Conservation (phyloP, 2,113 vertebrate species). For the Ardeotis arabs region DNA sequence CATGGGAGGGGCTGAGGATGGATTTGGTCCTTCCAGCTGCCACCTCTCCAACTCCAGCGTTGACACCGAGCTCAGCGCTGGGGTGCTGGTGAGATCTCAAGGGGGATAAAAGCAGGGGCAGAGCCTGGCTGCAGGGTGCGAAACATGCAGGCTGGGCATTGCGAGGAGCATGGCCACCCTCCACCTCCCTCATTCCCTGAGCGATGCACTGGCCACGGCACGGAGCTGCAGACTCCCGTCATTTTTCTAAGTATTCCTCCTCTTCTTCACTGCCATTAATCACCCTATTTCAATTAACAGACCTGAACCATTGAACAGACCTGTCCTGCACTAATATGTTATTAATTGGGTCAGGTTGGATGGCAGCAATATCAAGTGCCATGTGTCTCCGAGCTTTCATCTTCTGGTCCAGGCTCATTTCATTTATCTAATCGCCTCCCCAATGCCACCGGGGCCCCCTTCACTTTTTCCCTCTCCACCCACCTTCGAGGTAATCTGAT, state of each 20-base stretch:
- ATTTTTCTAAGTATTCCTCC: background rate
- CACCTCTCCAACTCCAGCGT: fast-evolving
- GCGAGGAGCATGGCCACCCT: fast-evolving
- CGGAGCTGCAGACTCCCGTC: background rate
- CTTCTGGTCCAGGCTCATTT: background rate
- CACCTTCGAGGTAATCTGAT: background rate
- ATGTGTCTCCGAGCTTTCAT: background rate
- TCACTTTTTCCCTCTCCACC: background rate
- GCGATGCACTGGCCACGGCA: fast-evolving
- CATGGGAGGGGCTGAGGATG: background rate
- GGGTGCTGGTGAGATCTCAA: background rate
- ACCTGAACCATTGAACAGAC: slow-evolving; percentile 19
- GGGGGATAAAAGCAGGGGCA: background rate
- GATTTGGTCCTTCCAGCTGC: background rate
- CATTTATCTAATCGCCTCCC: slow-evolving; percentile 25
- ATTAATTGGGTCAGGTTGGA: slow-evolving; percentile 57
- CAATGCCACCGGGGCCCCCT: background rate
- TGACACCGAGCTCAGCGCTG: fast-evolving
- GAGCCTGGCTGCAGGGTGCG: background rate
- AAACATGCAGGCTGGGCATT: fast-evolving
- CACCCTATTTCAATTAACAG: slow-evolving; percentile 51
- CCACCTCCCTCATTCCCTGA: fast-evolving
- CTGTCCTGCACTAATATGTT: slow-evolving; percentile 29
- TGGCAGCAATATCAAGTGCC: slow-evolving; percentile 2
- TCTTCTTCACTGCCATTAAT: slow-evolving; percentile 38